Evolutionary conservation across 2,797 vertebrate species (phyloP).

Genomic region (Ptychadena robeensis): DNA sequence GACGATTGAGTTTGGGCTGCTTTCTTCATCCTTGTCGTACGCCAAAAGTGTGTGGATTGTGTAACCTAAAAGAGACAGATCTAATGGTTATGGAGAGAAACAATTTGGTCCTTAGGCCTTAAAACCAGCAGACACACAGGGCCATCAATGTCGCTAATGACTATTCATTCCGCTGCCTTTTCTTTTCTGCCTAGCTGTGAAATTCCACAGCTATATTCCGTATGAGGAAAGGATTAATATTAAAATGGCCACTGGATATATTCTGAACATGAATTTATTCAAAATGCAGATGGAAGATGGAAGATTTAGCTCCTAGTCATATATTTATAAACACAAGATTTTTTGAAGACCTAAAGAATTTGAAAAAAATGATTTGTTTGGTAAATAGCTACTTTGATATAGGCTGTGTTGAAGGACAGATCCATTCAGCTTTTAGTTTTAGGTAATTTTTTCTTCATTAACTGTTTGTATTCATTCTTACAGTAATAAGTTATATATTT

Average conservation of each 20-base stretch:
- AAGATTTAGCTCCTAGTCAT: background rate
- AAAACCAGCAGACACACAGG: background rate
- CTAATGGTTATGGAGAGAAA: background rate
- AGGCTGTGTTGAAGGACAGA: background rate
- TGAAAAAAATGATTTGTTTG: background rate
- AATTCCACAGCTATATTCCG: background rate
- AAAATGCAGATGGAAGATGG: background rate
- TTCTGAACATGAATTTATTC: background rate
- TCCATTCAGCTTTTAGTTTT: background rate
- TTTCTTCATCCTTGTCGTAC: conserved; percentile 61
- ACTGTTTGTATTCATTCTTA: background rate
- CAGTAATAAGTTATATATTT: background rate
- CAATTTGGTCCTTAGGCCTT: background rate
- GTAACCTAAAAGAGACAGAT: conserved; percentile 54
- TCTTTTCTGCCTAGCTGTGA: conserved; percentile 11
- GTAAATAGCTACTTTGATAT: background rate
- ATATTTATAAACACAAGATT: background rate
- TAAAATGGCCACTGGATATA: background rate
- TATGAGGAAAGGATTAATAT: background rate
- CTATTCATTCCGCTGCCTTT: background rate
- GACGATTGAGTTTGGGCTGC: conserved; percentile 64
- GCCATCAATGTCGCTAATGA: background rate
- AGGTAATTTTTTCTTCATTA: background rate
- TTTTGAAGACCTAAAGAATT: background rate
- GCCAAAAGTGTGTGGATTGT: conserved; percentile 59